Evolutionary conservation across 2,113 vertebrate genomes (phyloP).

Genomic region (Leucoraja erinaceus): DNA sequence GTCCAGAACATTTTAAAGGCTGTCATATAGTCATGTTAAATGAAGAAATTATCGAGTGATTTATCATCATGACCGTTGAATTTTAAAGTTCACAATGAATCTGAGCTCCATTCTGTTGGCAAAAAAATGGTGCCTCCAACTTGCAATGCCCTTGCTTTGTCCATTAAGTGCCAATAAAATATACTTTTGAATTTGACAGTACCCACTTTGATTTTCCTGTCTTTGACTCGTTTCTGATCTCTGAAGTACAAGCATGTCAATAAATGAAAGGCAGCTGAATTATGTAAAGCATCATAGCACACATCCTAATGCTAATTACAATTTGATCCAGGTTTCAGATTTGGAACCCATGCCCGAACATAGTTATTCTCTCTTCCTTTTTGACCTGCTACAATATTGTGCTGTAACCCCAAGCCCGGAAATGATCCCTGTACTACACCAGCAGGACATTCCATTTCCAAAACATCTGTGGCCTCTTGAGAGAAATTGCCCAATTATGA

Average conservation of each 20-base stretch:
- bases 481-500: not conserved
- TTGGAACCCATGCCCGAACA: not conserved
- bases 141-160: not conserved
- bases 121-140: not conserved
- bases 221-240: not conserved
- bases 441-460: not conserved
- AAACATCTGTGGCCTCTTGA: slow-evolving; percentile 18
- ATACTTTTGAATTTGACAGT: not conserved
- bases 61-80: not conserved
- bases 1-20: not conserved
- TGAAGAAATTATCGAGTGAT: not conserved
- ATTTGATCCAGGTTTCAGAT: not conserved
- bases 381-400: not conserved
- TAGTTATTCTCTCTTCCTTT: not conserved
- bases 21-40: not conserved
- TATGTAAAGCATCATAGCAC: not conserved
- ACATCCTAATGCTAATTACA: not conserved
- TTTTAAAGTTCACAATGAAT: not conserved
- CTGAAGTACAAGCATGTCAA: not conserved
- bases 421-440: not conserved
- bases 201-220: not conserved
- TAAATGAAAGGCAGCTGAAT: not conserved
- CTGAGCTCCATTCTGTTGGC: not conserved
- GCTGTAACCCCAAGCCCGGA: not conserved
- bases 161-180: not conserved